Base-by-base conservation (phyloP, 2,797 vertebrate genomes). In the Arctocebus calabarensis region DNA sequence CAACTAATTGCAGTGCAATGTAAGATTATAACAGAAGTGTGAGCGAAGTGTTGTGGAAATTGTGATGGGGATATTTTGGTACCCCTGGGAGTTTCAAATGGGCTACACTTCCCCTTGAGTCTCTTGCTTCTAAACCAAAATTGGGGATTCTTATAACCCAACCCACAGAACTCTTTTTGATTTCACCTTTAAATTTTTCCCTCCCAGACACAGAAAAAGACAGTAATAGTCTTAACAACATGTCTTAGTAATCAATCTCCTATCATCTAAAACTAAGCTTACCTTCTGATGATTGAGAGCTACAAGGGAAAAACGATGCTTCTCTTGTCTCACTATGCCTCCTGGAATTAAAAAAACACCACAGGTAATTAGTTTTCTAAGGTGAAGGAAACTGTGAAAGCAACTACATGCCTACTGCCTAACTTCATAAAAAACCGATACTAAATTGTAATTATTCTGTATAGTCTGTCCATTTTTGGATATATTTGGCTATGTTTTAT, bases 271-370 rank as follows among this genome's bases (percentile, higher is more conserved):
- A 92, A 75, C 4, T 16, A 90, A 55, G 96, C 97, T 98, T 98
- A 98, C 98, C 98, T 98, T 98, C 98, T 75, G 98, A 92, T 74
- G 98, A 96, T 3, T 97, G 98, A 86, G 98, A 98, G 95, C 97
- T 74, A 0, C 97, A 94, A 55, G 96, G 92, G 32, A 92, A 84
- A 20, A 97, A 88, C 0, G 94, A 25, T 37, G 97, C 96, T 96
- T 98, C 97, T 90, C 92, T 57, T 23, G 94, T 95, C 77, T 98
- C 97, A 0, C 96, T 96, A 62, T 95, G 98, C 82, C 98, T 97
- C 97, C 98, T 98, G 94, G 91, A 85, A 97, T 82, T 68, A 55
- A 93, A 84, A 93, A 97, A 64, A 93, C 23, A 96, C 17, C 34
- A 43, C 2, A 68, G 43, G 19, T 43, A 64, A 87, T 7, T 48